Percentiles rank a stretch among this genome's conserved stretches.
Evolutionary conservation across 2,888 invertebrate genomes (phyloP).

Genomic region (Odiellus spinosus): DNA sequence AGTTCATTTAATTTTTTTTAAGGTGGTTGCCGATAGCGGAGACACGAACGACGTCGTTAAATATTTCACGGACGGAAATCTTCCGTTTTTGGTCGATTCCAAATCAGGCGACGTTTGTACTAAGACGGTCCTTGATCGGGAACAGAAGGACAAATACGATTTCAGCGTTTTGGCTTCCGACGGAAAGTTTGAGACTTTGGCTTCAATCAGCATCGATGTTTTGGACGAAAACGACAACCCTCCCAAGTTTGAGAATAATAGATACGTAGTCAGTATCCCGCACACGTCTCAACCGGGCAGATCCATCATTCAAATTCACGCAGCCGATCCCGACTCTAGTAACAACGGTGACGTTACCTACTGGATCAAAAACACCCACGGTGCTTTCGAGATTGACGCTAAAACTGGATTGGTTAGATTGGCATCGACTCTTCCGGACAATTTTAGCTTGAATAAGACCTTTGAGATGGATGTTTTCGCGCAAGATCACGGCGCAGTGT

Average conservation of each 20-base stretch:
- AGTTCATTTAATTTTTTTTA: too few species aligned
- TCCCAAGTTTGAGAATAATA: slow-evolving; percentile 22
- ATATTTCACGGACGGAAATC: slow-evolving; percentile 17
- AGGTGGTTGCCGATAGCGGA: slow-evolving; percentile 23
- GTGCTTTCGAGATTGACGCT: slow-evolving; percentile 23
- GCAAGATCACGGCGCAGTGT: slow-evolving; percentile 23
- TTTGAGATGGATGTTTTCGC: slow-evolving; percentile 24
- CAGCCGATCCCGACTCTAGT: slow-evolving; percentile 21
- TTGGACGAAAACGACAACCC: slow-evolving; percentile 24
- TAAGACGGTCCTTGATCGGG: slow-evolving; percentile 19
- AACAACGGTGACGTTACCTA: slow-evolving; percentile 24
- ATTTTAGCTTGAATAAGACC: slow-evolving; percentile 16
- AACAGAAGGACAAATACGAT: slow-evolving; percentile 18
- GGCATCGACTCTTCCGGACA: slow-evolving; percentile 14
- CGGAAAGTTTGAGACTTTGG: slow-evolving; percentile 19
- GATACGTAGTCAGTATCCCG: slow-evolving; percentile 22
- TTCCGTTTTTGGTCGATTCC: slow-evolving; percentile 18
- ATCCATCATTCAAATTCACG: slow-evolving; percentile 21
- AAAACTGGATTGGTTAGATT: slow-evolving; percentile 22
- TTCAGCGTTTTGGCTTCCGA: slow-evolving; percentile 20
- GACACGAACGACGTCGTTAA: slow-evolving; percentile 22
- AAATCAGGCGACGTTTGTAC: slow-evolving; percentile 21
- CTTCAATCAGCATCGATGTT: slow-evolving; percentile 14
- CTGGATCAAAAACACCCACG: slow-evolving; percentile 25
- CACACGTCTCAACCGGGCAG: slow-evolving; percentile 21